Percentiles rank a stretch among this genome's conserved stretches.
Conservation (phyloP, 2,113 vertebrate genomes). For the Jacana jacana region DNA sequence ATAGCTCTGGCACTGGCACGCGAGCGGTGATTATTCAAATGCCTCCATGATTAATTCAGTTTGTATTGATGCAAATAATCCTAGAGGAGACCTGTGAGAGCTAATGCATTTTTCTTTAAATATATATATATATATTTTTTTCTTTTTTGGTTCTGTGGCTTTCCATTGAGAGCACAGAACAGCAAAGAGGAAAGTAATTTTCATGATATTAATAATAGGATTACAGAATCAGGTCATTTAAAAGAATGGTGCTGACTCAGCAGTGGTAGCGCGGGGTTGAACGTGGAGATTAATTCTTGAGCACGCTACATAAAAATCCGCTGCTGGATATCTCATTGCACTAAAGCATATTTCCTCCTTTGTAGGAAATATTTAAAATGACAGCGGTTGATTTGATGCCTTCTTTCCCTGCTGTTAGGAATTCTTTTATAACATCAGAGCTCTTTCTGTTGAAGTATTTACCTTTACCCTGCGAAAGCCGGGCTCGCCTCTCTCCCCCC, state of each 20-base stretch:
- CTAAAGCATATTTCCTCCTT: conserved; percentile 17
- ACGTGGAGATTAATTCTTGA: conserved; percentile 71
- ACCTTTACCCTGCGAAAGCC: neutral
- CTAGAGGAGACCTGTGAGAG: conserved; percentile 63
- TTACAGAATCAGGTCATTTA: conserved; percentile 83
- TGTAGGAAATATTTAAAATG: conserved; percentile 54
- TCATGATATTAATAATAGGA: conserved; percentile 81
- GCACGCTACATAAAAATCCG: conserved; percentile 56
- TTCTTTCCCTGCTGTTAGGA: conserved; percentile 20
- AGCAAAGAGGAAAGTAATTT: conserved; percentile 77
- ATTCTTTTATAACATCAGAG: neutral
- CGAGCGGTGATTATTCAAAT: conserved; percentile 69
- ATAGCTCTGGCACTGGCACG: neutral
- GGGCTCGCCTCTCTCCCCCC: neutral
- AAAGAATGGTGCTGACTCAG: conserved; percentile 79
- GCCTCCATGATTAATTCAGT: conserved; percentile 72
- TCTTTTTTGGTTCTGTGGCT: conserved; percentile 56
- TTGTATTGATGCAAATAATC: conserved; percentile 80
- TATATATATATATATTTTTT: too few relatives aligned
- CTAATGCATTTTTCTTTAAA: conserved; percentile 67
- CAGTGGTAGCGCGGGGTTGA: conserved; percentile 44
- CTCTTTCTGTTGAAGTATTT: conserved; percentile 9
- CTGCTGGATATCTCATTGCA: conserved; percentile 59
- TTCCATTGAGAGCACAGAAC: conserved; percentile 74
- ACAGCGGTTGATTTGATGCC: conserved; percentile 32